phyloP scores from a whole-genome alignment of 2,113 vertebrate species.

The Silurus meridionalis region DNA sequence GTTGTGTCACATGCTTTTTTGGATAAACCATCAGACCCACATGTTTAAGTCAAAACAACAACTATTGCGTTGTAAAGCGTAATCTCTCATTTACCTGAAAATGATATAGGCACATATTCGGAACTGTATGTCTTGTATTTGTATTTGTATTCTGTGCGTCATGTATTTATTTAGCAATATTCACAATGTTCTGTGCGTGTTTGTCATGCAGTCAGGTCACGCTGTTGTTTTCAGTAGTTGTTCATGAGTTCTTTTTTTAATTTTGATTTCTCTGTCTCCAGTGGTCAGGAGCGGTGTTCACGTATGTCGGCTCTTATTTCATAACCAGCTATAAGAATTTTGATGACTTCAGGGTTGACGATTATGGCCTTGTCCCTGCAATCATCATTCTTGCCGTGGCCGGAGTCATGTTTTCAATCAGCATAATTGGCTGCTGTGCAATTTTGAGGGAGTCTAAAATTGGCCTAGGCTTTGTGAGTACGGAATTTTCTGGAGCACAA shows the following conservation, averaged over 20 bases:
- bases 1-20: conserved; percentile 36
- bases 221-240: not conserved
- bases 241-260: not conserved
- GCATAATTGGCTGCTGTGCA: conserved; percentile 81
- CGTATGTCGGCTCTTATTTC: conserved; percentile 77
- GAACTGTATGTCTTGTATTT: too few relatives aligned
- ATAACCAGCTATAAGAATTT: conserved; percentile 79
- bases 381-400: conserved; percentile 76
- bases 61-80: not conserved
- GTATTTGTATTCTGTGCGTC: too few relatives aligned
- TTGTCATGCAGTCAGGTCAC: too few relatives aligned
- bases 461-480: conserved; percentile 81
- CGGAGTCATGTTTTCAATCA: conserved; percentile 80
- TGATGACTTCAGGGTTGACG: conserved; percentile 76
- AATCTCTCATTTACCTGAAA: not conserved
- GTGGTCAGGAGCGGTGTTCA: conserved; percentile 76
- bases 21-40: not conserved
- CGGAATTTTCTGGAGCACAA: conserved; percentile 11
- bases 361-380: conserved; percentile 73
- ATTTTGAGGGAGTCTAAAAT: conserved; percentile 79
- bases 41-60: not conserved
- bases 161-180: not conserved
- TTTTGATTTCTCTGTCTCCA: conserved; percentile 45
- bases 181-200: too few relatives aligned
- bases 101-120: not conserved